These are phyloP conservation scores for Andrena flavipes DNA, from an alignment of 2,888 invertebrate genomes.

Conservation along the genomic window DNA sequence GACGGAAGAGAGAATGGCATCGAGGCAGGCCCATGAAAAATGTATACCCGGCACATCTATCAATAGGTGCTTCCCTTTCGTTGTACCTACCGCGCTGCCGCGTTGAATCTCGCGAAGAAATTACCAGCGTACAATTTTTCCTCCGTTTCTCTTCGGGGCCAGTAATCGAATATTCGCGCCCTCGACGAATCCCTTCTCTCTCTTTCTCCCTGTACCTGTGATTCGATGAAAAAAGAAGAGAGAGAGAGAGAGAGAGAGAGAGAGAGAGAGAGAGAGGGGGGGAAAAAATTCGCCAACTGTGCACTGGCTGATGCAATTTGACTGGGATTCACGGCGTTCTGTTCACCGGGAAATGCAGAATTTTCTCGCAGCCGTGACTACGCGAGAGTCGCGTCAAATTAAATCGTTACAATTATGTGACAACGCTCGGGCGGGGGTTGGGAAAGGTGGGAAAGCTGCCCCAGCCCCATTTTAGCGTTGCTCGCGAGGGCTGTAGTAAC, in stretches of 20 bases:
- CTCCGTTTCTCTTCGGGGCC: constrained; percentile 39
- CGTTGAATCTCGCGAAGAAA: constrained; percentile 58
- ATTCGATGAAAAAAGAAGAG: constrained; percentile 40
- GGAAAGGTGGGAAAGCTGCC: too few species aligned
- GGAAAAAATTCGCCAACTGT: constrained; percentile 41
- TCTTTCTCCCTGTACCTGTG: background rate
- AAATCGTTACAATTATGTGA: constrained; percentile 29
- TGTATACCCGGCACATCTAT: constrained; percentile 52
- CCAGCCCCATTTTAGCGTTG: too few species aligned
- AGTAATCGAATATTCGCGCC: constrained; percentile 47
- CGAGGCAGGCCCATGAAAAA: constrained; percentile 57
- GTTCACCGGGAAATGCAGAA: constrained; percentile 25
- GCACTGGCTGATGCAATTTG: constrained; percentile 48
- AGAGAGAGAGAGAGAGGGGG: too few species aligned
- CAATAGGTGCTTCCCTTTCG: constrained; percentile 37
- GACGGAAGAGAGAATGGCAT: constrained; percentile 33
- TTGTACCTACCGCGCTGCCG: constrained; percentile 29
- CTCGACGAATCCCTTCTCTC: background rate
- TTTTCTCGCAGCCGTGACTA: constrained; percentile 29
- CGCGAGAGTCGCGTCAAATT: constrained; percentile 15
- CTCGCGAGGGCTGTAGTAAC: too few species aligned
- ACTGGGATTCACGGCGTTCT: constrained; percentile 32
- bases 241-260: too few species aligned
- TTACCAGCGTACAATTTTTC: constrained; percentile 51
- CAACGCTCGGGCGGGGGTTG: too few species aligned